phyloP scores from a whole-genome alignment of 1,140 invertebrate species.

The Philotrypesis tridentata region DNA sequence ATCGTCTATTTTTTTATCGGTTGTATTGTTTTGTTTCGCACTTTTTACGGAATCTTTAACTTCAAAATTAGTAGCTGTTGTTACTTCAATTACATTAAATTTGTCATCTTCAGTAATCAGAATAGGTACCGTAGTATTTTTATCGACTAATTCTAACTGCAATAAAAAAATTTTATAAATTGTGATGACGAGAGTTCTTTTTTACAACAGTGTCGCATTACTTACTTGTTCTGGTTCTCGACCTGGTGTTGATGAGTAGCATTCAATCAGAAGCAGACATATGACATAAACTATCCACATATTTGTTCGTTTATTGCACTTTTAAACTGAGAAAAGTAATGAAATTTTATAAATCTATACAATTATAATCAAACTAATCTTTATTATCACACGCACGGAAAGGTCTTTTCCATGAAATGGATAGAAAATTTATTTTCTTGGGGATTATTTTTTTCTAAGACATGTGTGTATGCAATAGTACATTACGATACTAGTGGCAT shows the following conservation, averaged over 20 bases:
- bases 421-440: too few relatives aligned
- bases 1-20: not conserved
- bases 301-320: not conserved
- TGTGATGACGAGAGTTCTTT: not conserved
- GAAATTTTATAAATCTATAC: too few relatives aligned
- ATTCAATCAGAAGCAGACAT: not conserved
- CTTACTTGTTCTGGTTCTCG: not conserved
- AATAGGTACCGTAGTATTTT: not conserved
- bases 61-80: not conserved
- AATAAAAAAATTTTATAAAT: not conserved
- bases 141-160: not conserved
- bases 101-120: not conserved
- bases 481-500: too few relatives aligned
- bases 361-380: too few relatives aligned
- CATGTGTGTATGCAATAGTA: too few relatives aligned
- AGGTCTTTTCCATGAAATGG: too few relatives aligned
- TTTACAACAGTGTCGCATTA: not conserved
- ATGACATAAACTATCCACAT: not conserved
- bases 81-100: not conserved
- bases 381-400: too few relatives aligned
- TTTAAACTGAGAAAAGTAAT: too few relatives aligned
- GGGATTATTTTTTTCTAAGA: too few relatives aligned
- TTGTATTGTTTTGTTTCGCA: not conserved
- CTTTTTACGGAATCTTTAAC: too few relatives aligned
- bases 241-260: not conserved